Evolutionary conservation across 2,888 invertebrate genomes (phyloP).

Genomic region (Drosophila ustulata): DNA sequence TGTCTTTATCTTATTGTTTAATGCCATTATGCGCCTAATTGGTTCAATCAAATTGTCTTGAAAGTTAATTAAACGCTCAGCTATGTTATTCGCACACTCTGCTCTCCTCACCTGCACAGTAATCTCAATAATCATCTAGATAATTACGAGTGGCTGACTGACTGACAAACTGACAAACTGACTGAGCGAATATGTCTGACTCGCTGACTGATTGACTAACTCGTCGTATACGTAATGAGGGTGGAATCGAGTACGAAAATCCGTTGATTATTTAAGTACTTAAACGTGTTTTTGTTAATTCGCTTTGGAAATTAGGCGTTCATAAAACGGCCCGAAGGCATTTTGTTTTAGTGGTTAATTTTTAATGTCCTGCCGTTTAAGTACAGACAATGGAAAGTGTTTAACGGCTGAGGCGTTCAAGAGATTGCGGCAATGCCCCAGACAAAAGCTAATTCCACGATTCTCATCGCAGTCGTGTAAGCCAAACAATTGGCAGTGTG

Average conservation of each 20-base stretch:
- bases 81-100: background rate
- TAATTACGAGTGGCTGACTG: constrained; percentile 40
- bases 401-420: background rate
- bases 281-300: constrained; percentile 61
- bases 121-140: constrained; percentile 47
- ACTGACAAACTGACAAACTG: background rate
- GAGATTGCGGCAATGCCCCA: background rate
- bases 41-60: constrained; percentile 66
- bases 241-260: background rate
- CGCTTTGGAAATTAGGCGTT: constrained; percentile 25
- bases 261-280: constrained; percentile 64
- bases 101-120: constrained; percentile 27
- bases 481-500: constrained; percentile 32
- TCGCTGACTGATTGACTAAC: background rate
- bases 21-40: constrained; percentile 60
- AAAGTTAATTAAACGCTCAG: constrained; percentile 58
- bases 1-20: constrained; percentile 34
- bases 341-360: constrained; percentile 39
- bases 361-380: constrained; percentile 29
- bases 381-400: background rate
- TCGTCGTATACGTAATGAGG: constrained; percentile 11
- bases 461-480: background rate
- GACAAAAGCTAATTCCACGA: constrained; percentile 7
- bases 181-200: background rate
- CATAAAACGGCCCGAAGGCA: constrained; percentile 31